These are phyloP conservation scores for Propsilocerus akamusi DNA, from an alignment of 1,140 invertebrate species.

Conservation along the genomic window DNA sequence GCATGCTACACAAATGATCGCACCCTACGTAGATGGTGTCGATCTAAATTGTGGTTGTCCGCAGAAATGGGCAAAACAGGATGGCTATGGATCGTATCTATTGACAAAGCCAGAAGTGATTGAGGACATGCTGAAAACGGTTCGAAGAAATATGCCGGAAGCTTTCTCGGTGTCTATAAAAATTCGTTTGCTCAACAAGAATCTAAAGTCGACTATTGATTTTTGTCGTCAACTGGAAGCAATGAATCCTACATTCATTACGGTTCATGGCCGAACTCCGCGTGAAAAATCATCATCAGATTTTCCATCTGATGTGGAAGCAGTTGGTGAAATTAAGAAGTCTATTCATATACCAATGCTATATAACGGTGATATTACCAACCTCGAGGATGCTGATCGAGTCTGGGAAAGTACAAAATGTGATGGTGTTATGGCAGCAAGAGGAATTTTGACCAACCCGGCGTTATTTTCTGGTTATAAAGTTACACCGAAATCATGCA, in stretches of 20 bases:
- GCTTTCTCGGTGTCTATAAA: conserved; percentile 84
- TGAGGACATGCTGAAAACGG: conserved; percentile 56
- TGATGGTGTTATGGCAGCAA: conserved; percentile 75
- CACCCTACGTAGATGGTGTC: conserved; percentile 73
- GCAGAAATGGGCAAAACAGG: conserved; percentile 82
- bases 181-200: conserved; percentile 51
- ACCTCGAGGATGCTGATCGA: conserved; percentile 42
- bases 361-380: conserved; percentile 79
- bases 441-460: conserved; percentile 79
- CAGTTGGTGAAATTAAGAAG: conserved; percentile 53
- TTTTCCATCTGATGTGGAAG: conserved; percentile 47
- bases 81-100: conserved; percentile 76
- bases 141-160: conserved; percentile 47
- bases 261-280: conserved; percentile 79
- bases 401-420: conserved; percentile 49
- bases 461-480: conserved; percentile 56
- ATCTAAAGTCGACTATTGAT: conserved; percentile 26
- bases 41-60: conserved; percentile 97
- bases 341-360: conserved; percentile 61
- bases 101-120: conserved; percentile 70
- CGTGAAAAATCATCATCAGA: conserved; percentile 50
- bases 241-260: conserved; percentile 71
- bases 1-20: conserved; percentile 63
- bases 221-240: conserved; percentile 59
- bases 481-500: conserved; percentile 53